Evolutionary conservation across 2,888 invertebrate genomes (phyloP).

Genomic region (Thera obeliscata): DNA sequence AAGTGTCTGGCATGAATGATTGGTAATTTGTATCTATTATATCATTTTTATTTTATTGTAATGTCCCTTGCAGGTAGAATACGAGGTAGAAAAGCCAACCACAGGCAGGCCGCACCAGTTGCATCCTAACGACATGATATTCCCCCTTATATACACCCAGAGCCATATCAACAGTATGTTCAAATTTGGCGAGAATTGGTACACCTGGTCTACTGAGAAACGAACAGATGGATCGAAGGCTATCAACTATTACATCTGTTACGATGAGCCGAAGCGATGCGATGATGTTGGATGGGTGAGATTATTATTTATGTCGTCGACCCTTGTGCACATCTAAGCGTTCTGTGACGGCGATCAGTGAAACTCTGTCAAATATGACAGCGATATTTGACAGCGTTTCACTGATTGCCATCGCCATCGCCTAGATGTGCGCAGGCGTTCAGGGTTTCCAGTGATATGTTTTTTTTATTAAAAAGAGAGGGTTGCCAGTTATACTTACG

Average conservation of each 20-base stretch:
- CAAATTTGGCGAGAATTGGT: constrained; percentile 78
- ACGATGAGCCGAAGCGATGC: constrained; percentile 76
- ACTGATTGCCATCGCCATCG: no score
- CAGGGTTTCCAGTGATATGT: no score
- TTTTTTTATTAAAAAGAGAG: no score
- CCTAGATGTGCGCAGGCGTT: no score
- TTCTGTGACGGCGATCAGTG: no score
- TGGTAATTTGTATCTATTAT: no score
- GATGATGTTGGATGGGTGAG: constrained; percentile 78
- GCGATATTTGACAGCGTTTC: no score
- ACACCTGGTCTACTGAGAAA: constrained; percentile 76
- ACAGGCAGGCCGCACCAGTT: constrained; percentile 60
- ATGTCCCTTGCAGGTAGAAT: constrained; percentile 45
- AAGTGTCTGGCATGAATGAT: no score
- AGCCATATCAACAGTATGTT: constrained; percentile 78
- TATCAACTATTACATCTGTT: constrained; percentile 72
- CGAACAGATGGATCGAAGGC: constrained; percentile 70
- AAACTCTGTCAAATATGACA: no score
- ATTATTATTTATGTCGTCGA: background rate
- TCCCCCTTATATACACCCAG: constrained; percentile 74
- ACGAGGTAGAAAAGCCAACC: constrained; percentile 59
- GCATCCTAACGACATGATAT: constrained; percentile 76
- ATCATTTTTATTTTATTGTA: no score
- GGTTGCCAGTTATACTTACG: no score
- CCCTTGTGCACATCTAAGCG: no score